These are phyloP conservation scores for Conopomorpha cramerella DNA, from an alignment of 1,140 invertebrate species.

Conservation along the genomic window DNA sequence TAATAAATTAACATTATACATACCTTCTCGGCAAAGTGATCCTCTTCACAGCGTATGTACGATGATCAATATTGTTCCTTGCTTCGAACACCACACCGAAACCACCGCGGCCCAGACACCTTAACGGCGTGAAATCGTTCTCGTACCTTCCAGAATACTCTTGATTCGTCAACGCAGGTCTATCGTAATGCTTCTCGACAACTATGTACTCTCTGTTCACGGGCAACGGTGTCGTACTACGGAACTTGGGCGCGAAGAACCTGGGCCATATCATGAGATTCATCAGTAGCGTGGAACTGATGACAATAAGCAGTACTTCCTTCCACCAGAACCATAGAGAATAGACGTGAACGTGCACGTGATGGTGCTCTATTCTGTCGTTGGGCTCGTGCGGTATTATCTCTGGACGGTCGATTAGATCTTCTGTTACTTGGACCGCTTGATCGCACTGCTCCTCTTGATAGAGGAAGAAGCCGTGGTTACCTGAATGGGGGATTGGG, in stretches of 20 bases:
- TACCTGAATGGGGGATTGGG: too few species aligned
- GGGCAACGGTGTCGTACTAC: conserved; percentile 16
- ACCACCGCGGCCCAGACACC: conserved; percentile 89
- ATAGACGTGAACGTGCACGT: conserved; percentile 55
- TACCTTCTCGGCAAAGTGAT: conserved; percentile 87
- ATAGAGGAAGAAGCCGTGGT: conserved; percentile 45
- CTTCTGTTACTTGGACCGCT: conserved; percentile 26
- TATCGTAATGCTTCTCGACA: conserved; percentile 46
- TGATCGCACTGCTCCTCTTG: conserved; percentile 42
- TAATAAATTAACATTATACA: too few species aligned
- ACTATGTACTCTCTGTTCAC: conserved; percentile 24
- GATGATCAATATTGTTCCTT: conserved; percentile 93
- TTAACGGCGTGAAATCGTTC: conserved; percentile 84
- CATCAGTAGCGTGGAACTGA: conserved; percentile 39
- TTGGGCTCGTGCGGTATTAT: conserved; percentile 19
- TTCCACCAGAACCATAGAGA: conserved; percentile 82
- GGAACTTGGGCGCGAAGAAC: conserved; percentile 25
- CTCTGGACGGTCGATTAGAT: conserved; percentile 13
- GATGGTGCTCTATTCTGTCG: conserved; percentile 19
- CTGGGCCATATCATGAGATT: conserved; percentile 48
- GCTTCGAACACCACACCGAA: conserved; percentile 97
- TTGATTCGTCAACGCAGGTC: conserved; percentile 15
- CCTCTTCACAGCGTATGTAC: conserved; percentile 93
- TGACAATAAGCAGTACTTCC: conserved; percentile 37
- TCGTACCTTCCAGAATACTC: conserved; percentile 76